phyloP scores from a whole-genome alignment of 2,888 invertebrate species.

The Digitonthophagus gazella region DNA sequence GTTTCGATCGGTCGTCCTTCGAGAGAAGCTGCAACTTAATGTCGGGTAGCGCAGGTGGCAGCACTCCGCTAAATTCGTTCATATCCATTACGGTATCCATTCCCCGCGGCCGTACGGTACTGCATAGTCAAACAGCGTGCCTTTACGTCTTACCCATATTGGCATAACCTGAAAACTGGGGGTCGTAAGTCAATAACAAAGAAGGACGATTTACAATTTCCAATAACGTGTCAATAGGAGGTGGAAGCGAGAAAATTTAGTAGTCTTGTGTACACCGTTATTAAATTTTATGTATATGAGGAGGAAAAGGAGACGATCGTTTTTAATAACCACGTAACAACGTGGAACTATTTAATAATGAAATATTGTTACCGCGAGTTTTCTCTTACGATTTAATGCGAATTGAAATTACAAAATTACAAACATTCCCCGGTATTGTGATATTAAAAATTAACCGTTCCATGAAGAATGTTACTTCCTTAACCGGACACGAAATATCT shows the following conservation, averaged over 20 bases:
- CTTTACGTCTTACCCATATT: neutral
- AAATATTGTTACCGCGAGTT: neutral
- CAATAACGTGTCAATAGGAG: too few species aligned
- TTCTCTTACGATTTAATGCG: neutral
- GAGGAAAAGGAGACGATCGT: too few species aligned
- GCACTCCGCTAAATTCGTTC: constrained; percentile 15
- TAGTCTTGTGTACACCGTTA: too few species aligned
- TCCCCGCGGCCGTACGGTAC: neutral
- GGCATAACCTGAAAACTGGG: neutral
- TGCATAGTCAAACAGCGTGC: constrained; percentile 4
- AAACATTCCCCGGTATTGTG: neutral
- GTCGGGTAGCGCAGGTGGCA: constrained; percentile 4
- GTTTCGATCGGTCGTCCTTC: constrained; percentile 1
- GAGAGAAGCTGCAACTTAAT: neutral
- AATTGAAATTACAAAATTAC: neutral
- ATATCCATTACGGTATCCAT: constrained; percentile 12
- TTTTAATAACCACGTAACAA: neutral
- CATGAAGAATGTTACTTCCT: neutral
- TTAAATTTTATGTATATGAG: too few species aligned
- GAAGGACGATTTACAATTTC: too few species aligned
- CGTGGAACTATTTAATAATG: neutral
- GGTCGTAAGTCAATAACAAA: neutral
- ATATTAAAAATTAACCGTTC: neutral
- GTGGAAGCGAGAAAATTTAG: too few species aligned
- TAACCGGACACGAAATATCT: neutral